Conservation (phyloP, 92 coral and sea anemone genomes). For the Zoanthus sansibaricus region DNA sequence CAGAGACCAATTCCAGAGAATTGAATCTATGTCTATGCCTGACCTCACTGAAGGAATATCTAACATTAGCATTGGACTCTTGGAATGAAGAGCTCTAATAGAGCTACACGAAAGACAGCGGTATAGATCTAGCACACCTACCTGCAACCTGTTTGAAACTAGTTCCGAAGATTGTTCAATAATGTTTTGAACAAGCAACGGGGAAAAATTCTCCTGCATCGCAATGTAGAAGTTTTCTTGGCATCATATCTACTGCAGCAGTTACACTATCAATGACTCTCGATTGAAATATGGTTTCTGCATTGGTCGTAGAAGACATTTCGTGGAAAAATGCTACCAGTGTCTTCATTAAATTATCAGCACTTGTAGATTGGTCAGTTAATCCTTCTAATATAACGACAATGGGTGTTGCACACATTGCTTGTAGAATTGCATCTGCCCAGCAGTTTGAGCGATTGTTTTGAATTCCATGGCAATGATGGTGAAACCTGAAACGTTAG, state of each 20-base stretch:
- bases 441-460: conserved; percentile 16
- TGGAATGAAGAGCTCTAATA: background rate
- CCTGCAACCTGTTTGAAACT: background rate
- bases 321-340: background rate
- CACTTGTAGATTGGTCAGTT: background rate
- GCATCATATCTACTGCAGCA: conserved; percentile 2
- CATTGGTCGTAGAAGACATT: background rate
- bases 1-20: background rate
- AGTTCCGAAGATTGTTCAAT: background rate
- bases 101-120: conserved; percentile 4
- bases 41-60: background rate
- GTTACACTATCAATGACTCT: background rate
- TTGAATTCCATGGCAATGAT: background rate
- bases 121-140: background rate
- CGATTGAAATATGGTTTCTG: background rate
- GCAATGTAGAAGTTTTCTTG: background rate
- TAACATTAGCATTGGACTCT: background rate
- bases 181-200: background rate
- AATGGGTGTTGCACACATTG: conserved; percentile 2
- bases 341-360: background rate
- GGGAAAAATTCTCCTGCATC: conserved; percentile 14
- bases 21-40: background rate
- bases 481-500: background rate
- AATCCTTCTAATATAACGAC: background rate
- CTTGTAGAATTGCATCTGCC: background rate